Evolutionary conservation across 2,888 invertebrate species (phyloP).

Genomic region (Hecatera dysodea): DNA sequence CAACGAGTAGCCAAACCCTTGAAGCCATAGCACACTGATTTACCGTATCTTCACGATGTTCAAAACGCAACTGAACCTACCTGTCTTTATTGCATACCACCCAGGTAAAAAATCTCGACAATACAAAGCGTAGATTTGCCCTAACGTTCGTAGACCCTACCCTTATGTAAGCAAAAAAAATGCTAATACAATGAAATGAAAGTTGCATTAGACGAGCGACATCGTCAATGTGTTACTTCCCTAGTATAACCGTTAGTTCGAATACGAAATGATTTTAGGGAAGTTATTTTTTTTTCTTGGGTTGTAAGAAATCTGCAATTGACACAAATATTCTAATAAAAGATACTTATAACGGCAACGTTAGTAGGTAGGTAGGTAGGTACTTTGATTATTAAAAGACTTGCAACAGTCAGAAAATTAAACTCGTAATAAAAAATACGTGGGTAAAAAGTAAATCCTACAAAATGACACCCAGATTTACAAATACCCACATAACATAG

Average conservation of each 20-base stretch:
- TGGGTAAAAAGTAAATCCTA: no score
- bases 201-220: conserved; percentile 28
- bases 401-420: no score
- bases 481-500: no score
- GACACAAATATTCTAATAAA: no score
- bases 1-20: conserved; percentile 79
- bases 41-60: conserved; percentile 43
- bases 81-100: background rate
- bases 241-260: conserved; percentile 23
- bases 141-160: conserved; percentile 63
- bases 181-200: conserved; percentile 53
- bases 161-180: conserved; percentile 55
- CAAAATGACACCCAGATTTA: no score
- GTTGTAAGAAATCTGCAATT: no score
- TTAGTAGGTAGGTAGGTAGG: no score
- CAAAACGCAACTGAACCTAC: conserved; percentile 57
- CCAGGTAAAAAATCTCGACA: conserved; percentile 69
- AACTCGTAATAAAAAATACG: no score
- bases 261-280: background rate
- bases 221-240: conserved; percentile 3
- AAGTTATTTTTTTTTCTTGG: background rate
- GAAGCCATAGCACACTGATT: conserved; percentile 71
- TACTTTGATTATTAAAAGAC: no score
- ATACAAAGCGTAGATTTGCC: conserved; percentile 62
- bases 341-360: no score